A percentile compares a stretch with the other conserved stretches of the same genome.
phyloP scores from a whole-genome alignment of 2,888 invertebrate genomes.

The Ashinkailepas kermadecensis region DNA sequence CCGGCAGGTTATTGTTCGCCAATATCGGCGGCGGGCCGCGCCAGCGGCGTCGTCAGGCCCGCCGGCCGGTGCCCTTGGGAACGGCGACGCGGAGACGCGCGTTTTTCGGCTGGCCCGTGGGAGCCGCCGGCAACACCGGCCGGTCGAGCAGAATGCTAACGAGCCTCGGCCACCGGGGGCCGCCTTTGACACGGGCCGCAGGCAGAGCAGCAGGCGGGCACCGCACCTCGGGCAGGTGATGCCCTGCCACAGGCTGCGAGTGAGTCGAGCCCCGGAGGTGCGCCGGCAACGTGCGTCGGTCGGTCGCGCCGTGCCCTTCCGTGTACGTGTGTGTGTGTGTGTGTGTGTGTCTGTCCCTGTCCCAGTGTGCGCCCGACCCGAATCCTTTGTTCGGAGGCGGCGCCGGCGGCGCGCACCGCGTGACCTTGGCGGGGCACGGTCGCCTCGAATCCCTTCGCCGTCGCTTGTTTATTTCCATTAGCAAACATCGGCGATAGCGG shows the following conservation, averaged over 20 bases:
- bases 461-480: conserved; percentile 6
- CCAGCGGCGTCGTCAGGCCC: neutral
- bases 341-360: no score
- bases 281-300: no score
- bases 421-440: neutral
- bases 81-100: neutral
- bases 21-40: neutral
- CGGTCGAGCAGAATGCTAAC: neutral
- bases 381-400: neutral
- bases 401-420: neutral
- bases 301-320: no score
- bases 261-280: no score
- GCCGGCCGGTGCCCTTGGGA: neutral
- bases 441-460: neutral
- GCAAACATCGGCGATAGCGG: neutral
- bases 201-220: neutral
- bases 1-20: conserved; percentile 20
- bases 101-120: no score
- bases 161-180: neutral
- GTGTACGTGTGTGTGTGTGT: no score
- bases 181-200: neutral
- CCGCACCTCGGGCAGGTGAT: neutral
- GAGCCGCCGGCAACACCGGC: neutral
- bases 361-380: no score
- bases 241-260: no score